Evolutionary conservation across 2,113 vertebrate species (phyloP).

Genomic region (Pristiophorus japonicus): DNA sequence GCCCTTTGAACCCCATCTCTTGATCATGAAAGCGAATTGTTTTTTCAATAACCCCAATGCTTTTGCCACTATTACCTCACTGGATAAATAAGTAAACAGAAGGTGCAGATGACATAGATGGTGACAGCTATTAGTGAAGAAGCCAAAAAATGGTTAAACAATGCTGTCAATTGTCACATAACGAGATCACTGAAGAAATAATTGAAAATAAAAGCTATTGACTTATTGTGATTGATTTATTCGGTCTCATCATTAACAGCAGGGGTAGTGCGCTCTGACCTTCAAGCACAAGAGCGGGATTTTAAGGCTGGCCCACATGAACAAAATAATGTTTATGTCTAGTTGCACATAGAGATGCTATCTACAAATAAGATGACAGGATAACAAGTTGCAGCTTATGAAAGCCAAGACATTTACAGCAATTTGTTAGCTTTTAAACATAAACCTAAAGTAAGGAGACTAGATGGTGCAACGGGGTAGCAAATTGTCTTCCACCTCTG

Average conservation of each 20-base stretch:
- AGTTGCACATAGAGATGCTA: background rate
- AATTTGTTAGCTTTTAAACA: background rate
- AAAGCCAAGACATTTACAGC: background rate
- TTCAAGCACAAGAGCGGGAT: constrained; percentile 2
- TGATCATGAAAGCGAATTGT: too few relatives aligned
- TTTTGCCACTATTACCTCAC: background rate
- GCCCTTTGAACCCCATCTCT: too few relatives aligned
- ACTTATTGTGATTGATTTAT: background rate
- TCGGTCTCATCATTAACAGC: background rate
- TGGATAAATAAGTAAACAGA: background rate
- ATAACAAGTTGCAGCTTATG: background rate
- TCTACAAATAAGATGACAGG: background rate
- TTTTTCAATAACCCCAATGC: background rate
- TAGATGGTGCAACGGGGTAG: background rate
- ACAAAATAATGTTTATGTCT: constrained; percentile 15
- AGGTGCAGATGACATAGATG: background rate
- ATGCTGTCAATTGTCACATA: background rate
- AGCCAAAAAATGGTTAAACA: too few relatives aligned
- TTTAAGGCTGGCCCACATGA: background rate
- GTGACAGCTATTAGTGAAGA: background rate
- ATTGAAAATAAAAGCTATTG: background rate
- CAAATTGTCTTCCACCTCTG: background rate
- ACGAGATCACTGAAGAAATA: background rate
- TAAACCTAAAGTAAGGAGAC: background rate
- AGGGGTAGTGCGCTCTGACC: background rate